Evolutionary conservation across 2,113 vertebrate species (phyloP).

Genomic region (Leucopsar rothschildi): DNA sequence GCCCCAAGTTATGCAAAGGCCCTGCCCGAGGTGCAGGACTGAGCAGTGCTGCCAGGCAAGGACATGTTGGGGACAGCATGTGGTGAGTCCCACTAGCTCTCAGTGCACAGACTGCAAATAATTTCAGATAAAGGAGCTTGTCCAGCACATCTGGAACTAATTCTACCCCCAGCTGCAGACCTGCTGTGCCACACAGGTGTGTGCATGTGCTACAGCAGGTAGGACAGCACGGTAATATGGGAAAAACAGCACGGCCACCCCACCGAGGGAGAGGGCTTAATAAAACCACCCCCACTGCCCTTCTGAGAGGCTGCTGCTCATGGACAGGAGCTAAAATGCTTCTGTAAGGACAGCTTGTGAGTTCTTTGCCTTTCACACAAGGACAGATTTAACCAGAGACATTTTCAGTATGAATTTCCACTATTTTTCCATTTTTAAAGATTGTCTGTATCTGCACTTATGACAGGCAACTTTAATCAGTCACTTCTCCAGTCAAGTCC

Average conservation of each 20-base stretch:
- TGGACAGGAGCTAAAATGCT: neutral
- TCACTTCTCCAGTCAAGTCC: neutral
- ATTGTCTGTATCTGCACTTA: neutral
- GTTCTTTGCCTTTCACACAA: neutral
- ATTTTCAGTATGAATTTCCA: neutral
- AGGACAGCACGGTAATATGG: fast-evolving
- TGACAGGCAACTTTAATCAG: neutral
- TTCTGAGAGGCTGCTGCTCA: neutral
- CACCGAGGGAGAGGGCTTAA: fast-evolving
- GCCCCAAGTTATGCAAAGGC: neutral
- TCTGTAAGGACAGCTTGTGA: neutral
- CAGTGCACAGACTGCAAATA: neutral
- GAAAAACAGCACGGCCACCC: neutral
- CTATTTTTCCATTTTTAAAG: neutral
- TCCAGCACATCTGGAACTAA: neutral
- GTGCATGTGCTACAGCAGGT: neutral
- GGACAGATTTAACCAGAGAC: neutral
- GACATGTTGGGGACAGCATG: fast-evolving
- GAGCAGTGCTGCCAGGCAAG: neutral
- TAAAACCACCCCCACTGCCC: neutral
- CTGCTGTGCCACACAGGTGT: neutral
- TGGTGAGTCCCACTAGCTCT: neutral
- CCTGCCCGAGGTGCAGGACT: neutral
- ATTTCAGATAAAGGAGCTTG: neutral
- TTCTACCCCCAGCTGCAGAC: neutral